These are phyloP conservation scores for Mirza zaza DNA, from an alignment of 2,113 vertebrate species.

Conservation along the genomic window DNA sequence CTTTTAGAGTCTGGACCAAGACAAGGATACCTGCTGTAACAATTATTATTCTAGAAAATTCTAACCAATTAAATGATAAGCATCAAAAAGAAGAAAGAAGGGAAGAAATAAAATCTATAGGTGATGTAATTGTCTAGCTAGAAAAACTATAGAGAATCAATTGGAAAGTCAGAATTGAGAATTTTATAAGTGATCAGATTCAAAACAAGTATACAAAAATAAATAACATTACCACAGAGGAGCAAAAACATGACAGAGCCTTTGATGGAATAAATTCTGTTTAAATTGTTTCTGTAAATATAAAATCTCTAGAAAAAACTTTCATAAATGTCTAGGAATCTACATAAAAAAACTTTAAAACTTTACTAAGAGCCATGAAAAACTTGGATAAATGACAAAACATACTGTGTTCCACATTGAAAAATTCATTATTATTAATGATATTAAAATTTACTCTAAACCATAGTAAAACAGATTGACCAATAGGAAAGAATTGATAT, in stretches of 20 bases:
- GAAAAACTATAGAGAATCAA: background rate
- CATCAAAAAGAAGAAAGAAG: background rate
- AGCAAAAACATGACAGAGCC: background rate
- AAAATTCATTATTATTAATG: background rate
- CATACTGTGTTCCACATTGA: background rate
- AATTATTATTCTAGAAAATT: background rate
- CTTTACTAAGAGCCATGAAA: background rate
- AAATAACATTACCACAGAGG: background rate
- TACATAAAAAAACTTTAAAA: background rate
- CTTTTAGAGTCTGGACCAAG: background rate
- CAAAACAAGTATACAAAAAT: background rate
- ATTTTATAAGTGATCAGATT: background rate
- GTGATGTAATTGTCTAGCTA: background rate
- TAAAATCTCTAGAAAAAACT: background rate
- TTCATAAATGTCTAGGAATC: background rate
- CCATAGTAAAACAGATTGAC: background rate
- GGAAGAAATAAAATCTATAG: background rate
- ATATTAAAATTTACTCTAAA: constrained; percentile 4
- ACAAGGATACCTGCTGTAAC: background rate
- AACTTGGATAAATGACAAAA: background rate
- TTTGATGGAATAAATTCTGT: background rate
- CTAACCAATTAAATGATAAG: background rate
- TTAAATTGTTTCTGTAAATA: background rate
- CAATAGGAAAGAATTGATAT: background rate
- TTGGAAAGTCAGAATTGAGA: background rate